A percentile compares a stretch with the other conserved stretches of the same genome.
These are phyloP conservation scores for Sarotherodon lohbergeri DNA, from an alignment of 2,113 vertebrate genomes.

Conservation along the genomic window DNA sequence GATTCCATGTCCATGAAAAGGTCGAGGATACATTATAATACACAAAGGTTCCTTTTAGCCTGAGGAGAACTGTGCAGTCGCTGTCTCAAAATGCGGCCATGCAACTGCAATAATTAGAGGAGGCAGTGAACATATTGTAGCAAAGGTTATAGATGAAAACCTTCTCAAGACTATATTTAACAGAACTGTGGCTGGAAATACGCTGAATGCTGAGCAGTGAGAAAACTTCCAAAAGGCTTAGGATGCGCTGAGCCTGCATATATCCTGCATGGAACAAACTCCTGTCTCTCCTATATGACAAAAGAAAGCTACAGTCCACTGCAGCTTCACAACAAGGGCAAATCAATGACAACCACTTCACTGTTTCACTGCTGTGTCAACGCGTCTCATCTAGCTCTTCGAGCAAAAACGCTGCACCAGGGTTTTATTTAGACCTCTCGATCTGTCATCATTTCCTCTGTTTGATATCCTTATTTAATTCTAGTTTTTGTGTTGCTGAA, in stretches of 20 bases:
- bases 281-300: not conserved
- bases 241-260: not conserved
- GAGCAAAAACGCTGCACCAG: not conserved
- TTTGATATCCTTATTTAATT: not conserved
- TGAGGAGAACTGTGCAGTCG: not conserved
- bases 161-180: not conserved
- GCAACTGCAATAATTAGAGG: not conserved
- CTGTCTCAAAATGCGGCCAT: not conserved
- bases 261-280: not conserved
- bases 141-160: not conserved
- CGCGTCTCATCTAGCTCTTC: not conserved
- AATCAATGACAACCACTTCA: slow-evolving; percentile 36
- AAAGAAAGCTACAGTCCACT: not conserved
- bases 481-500: not conserved
- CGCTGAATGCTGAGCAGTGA: not conserved
- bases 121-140: not conserved
- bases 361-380: not conserved
- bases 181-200: not conserved
- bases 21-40: not conserved
- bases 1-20: not conserved
- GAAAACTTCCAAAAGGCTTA: not conserved
- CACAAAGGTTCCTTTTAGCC: not conserved
- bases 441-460: not conserved
- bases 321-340: slow-evolving; percentile 37
- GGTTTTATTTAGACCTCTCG: not conserved